A percentile compares a stretch with the other conserved stretches of the same genome.
Conservation (phyloP, 1,140 invertebrate genomes). For the Calephelis virginiensis region DNA sequence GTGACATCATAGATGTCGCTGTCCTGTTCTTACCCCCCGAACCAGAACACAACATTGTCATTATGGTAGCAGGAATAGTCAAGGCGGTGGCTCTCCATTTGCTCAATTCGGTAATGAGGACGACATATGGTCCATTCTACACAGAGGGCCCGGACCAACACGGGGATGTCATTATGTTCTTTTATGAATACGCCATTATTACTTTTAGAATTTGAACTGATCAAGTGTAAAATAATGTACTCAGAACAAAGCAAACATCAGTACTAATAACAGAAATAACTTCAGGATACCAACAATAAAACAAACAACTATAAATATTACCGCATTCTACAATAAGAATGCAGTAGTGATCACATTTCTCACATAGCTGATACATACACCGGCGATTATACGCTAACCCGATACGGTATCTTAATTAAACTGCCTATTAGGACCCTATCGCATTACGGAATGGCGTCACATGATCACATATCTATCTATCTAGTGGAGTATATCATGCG, state of each 20-base stretch:
- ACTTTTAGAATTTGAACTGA: too few relatives aligned
- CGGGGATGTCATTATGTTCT: too few relatives aligned
- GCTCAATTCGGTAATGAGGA: too few relatives aligned
- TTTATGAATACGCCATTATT: too few relatives aligned
- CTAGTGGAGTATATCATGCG: background rate
- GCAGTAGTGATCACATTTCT: slow-evolving; percentile 2
- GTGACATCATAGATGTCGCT: too few relatives aligned
- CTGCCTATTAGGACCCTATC: slow-evolving; percentile 11
- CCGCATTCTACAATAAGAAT: slow-evolving; percentile 1
- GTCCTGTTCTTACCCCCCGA: too few relatives aligned
- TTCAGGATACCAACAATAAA: background rate
- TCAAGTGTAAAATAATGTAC: too few relatives aligned
- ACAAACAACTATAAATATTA: slow-evolving; percentile 1
- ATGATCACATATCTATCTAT: background rate
- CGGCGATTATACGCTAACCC: slow-evolving; percentile 13
- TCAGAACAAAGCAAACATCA: background rate
- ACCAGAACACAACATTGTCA: too few relatives aligned
- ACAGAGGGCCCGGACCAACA: too few relatives aligned
- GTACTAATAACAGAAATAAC: background rate
- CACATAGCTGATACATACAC: background rate
- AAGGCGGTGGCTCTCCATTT: too few relatives aligned
- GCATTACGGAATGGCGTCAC: slow-evolving; percentile 2
- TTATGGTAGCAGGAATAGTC: too few relatives aligned
- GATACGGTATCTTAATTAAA: slow-evolving; percentile 14
- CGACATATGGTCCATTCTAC: too few relatives aligned